phyloP scores from a whole-genome alignment of 2,113 vertebrate species.

The Aldabrachelys gigantea region DNA sequence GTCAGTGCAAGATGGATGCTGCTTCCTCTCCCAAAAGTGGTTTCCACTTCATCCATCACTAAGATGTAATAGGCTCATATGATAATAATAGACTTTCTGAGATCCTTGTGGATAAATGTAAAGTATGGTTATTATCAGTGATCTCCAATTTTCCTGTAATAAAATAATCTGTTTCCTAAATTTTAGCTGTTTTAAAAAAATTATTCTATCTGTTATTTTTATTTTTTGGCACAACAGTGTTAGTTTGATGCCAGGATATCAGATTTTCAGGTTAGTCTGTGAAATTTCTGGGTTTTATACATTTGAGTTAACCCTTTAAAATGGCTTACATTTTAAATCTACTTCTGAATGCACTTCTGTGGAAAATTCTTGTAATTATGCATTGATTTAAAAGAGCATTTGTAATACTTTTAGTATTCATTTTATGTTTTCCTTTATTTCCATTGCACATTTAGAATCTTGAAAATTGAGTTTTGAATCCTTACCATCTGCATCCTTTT shows the following conservation, averaged over 20 bases:
- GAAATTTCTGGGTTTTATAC: neutral
- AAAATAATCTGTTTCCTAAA: neutral
- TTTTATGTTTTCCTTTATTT: neutral
- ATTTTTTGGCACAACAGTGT: neutral
- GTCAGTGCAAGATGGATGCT: neutral
- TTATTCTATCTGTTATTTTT: neutral
- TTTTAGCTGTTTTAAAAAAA: neutral
- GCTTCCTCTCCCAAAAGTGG: neutral
- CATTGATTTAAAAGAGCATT: neutral
- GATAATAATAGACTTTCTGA: neutral
- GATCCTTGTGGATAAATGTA: neutral
- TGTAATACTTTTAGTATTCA: neutral
- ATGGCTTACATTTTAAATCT: neutral
- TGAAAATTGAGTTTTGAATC: neutral
- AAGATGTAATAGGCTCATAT: neutral
- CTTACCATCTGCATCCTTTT: neutral
- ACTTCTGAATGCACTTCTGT: neutral
- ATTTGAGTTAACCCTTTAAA: too few species aligned
- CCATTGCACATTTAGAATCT: neutral
- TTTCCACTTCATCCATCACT: neutral
- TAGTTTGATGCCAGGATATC: neutral
- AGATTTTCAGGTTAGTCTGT: neutral
- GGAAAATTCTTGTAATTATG: neutral
- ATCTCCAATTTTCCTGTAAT: neutral
- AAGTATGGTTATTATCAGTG: neutral